phyloP scores from a whole-genome alignment of 2,113 vertebrate species.

The Pyrgilauda ruficollis region DNA sequence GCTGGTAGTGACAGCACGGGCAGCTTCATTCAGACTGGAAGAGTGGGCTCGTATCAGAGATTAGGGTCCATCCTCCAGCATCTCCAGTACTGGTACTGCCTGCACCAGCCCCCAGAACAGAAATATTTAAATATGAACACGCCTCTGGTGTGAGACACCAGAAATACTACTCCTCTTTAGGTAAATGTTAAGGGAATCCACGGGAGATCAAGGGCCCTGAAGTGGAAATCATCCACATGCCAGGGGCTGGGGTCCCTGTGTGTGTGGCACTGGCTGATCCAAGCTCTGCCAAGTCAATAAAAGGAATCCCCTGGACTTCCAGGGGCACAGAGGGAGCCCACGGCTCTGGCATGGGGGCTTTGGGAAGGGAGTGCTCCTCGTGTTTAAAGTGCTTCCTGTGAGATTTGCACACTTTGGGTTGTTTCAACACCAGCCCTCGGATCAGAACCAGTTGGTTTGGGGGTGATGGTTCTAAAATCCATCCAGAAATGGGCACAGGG shows the following conservation, averaged over 20 bases:
- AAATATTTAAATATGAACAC: not conserved
- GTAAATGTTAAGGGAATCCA: slow-evolving; percentile 30
- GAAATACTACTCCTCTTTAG: not conserved
- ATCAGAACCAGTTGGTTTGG: not conserved
- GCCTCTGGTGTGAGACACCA: not conserved
- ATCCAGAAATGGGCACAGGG: rapidly evolving
- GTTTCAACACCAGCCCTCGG: not conserved
- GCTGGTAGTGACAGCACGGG: too few species aligned
- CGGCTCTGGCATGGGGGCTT: rapidly evolving
- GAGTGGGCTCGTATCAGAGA: not conserved
- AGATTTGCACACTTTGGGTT: not conserved
- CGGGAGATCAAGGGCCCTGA: not conserved
- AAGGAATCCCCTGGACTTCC: not conserved
- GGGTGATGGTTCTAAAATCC: not conserved
- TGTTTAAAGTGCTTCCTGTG: not conserved
- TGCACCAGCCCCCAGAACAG: rapidly evolving
- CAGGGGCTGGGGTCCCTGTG: not conserved
- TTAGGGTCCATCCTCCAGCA: not conserved
- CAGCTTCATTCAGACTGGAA: too few species aligned
- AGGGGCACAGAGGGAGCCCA: not conserved
- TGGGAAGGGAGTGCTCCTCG: not conserved
- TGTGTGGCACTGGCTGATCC: not conserved
- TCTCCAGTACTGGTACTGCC: not conserved
- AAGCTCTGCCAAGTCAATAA: not conserved
- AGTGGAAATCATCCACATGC: not conserved